Evolutionary conservation across 2,797 vertebrate genomes (phyloP), one percentile per base, ranked within the genome.

Genomic region (Neosalanx taihuensis): DNA sequence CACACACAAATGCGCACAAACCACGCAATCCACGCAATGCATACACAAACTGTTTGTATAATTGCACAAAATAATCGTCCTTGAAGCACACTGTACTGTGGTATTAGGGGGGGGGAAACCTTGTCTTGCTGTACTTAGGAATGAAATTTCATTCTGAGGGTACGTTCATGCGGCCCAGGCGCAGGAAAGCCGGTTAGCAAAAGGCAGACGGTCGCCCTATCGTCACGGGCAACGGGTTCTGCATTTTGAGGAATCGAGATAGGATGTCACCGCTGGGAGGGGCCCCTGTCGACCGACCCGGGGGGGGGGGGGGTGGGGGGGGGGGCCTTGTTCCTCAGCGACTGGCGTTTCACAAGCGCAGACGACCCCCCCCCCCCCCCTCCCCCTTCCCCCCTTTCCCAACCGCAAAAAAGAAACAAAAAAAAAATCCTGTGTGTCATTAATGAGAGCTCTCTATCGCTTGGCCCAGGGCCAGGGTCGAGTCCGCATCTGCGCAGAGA

Each of bases 211-310:
- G 37, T 41, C 37, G 2, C 10, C 5, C 37, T 41, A 41, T 18
- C 18, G 4, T 53, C 1, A 18, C 51, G 13, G 13, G 18, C 18
- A 18, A 15, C n/a, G 57, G 2, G 5, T 31, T 79, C 41, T 76
- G 30, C 65, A 63, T 75, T 80, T 71, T 83, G 76, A 80, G 77
- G 86, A 87, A 86, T 76, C 71, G 74, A 85, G 67, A 78, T 73
- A 74, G 70, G 76, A 83, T 83, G 74, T 29, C 0, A 23, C 67
- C 10, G 73, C 71, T 63, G 72, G 79, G 61, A 71, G 78, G 82
- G 76, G 74, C 71, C 69, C 64, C 72, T 59, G 57, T 71, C 78
- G 75, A 69, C 58, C 4, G 41, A n/a, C 10, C n/a, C n/a, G n/a
- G n/a, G n/a, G n/a, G n/a, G n/a, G n/a, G n/a, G n/a, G n/a, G n/a